Evolutionary conservation across 1,140 invertebrate genomes (phyloP).

Genomic region (Cryptotermes secundus): DNA sequence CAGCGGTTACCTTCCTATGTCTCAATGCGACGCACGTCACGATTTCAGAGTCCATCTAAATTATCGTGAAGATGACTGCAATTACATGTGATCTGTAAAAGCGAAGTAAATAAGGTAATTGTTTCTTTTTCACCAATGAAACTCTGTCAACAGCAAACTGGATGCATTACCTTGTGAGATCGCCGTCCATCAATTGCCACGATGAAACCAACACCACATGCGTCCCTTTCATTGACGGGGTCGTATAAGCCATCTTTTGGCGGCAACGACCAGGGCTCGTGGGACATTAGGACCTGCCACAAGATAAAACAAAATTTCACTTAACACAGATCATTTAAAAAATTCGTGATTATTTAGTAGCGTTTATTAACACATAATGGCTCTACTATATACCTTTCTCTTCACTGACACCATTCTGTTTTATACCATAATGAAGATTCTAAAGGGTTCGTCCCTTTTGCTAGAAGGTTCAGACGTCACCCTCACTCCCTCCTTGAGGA

Average conservation of each 20-base stretch:
- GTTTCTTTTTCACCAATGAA: background rate
- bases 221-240: constrained; percentile 89
- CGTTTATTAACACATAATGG: too few species aligned
- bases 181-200: constrained; percentile 94
- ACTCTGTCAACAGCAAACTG: constrained; percentile 27
- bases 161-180: constrained; percentile 77
- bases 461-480: too few species aligned
- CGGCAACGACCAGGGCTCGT: constrained; percentile 49
- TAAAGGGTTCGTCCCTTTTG: too few species aligned
- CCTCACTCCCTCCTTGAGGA: too few species aligned
- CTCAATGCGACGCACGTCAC: too few species aligned
- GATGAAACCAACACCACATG: constrained; percentile 98
- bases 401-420: too few species aligned
- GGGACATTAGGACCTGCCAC: constrained; percentile 17
- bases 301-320: background rate
- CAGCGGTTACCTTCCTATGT: background rate
- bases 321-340: too few species aligned
- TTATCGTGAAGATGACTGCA: background rate
- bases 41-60: too few species aligned
- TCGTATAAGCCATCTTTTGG: constrained; percentile 86
- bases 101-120: background rate
- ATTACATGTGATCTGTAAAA: background rate
- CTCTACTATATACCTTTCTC: too few species aligned
- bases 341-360: too few species aligned
- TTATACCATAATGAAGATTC: too few species aligned